Base-by-base conservation (phyloP, 2,888 invertebrate species). In the Brassicogethes aeneus region DNA sequence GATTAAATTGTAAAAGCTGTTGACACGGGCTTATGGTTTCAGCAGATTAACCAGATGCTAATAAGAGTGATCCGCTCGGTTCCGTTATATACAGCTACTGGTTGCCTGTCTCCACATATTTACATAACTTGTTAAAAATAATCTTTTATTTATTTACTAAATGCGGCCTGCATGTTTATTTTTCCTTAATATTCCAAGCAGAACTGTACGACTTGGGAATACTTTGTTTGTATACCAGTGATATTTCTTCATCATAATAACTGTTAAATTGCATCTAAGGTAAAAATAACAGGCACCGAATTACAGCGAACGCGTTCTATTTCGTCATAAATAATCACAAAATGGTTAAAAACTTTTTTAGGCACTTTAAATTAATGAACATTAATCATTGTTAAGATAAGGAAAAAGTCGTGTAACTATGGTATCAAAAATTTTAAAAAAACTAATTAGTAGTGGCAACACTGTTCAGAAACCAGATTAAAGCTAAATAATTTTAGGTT, bases 41-140 rank as follows among this genome's bases (percentile, higher is more conserved):
- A 23, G 5, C 23, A 23, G 23, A 23, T 23, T 23, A 23, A 23
- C 23, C 23, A 23, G 23, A 23, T 23, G 23, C 23, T 23, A 23
- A 23, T 23, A 23, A 23, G 23, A 23, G 23, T 23, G 5, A 23
- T 23, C 10, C 23, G 5, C n/a, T n/a, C n/a, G n/a, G n/a, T 23
- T 23, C 23, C 23, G 23, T 23, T 23, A 23, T 23, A 23, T 23
- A n/a, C 23, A 7, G 23, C 23, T 23, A 23, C 23, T 23, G 23
- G 23, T 23, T 23, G 23, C 23, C 10, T 23, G 5, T 23, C n/a
- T n/a, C n/a, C n/a, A 23, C 10, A 23, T 23, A 23, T 23, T 23
- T 23, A 23, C 23, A 23, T 23, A 23, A 23, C 23, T 23, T 23
- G 23, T 23, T 23, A 23, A 23, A 23, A 23, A 23, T 23, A 23